These are phyloP conservation scores for Poecilia latipinna DNA, from an alignment of 2,113 vertebrate genomes.

Conservation along the genomic window DNA sequence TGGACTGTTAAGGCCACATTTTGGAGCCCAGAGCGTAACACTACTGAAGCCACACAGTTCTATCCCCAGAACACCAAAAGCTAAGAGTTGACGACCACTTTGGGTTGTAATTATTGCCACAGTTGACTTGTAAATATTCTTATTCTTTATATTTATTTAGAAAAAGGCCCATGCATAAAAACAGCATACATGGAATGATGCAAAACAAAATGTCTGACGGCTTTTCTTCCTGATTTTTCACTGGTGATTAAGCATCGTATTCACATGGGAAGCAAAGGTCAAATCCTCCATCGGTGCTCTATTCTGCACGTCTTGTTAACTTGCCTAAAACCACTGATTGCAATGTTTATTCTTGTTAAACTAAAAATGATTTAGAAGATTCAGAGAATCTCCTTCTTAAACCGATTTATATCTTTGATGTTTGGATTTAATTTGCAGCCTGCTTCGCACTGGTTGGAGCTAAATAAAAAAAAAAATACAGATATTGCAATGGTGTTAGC, in stretches of 20 bases:
- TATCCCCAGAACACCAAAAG: background rate
- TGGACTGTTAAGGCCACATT: background rate
- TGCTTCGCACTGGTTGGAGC: too few species aligned
- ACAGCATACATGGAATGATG: background rate
- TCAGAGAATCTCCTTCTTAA: too few species aligned
- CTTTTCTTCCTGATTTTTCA: background rate
- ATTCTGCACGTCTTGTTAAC: too few species aligned
- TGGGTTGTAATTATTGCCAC: background rate
- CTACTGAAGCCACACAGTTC: background rate
- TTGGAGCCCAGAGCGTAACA: background rate
- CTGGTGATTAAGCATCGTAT: background rate
- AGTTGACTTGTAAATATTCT: background rate
- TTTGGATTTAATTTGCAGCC: too few species aligned
- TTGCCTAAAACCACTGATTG: background rate
- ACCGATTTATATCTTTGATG: too few species aligned
- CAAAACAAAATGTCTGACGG: background rate
- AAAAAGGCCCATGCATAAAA: background rate
- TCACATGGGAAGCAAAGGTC: too few species aligned
- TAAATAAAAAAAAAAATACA: too few species aligned
- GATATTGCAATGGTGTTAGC: background rate
- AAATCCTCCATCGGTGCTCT: too few species aligned
- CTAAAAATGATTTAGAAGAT: too few species aligned
- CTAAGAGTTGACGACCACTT: background rate
- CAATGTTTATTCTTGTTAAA: too few species aligned
- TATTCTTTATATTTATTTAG: background rate